Conservation (phyloP, 2,797 vertebrate species). For the Melanotaenia nigrans region DNA sequence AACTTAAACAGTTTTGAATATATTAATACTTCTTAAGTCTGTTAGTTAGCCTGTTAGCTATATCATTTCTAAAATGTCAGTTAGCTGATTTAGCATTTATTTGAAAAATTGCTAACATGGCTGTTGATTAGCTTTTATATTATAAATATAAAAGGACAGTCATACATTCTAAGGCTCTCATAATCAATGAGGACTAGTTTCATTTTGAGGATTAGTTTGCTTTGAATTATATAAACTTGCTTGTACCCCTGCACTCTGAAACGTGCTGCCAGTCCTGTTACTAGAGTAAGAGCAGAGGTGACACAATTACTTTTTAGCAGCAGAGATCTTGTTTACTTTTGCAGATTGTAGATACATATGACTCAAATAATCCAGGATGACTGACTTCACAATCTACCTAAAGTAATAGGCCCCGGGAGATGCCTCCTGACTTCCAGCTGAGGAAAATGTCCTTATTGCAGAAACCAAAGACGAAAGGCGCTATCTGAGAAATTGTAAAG, state of each 20-base stretch:
- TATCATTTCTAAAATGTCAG: not conserved
- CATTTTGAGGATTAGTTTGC: not conserved
- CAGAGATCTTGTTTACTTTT: constrained; percentile 49
- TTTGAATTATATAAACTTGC: not conserved
- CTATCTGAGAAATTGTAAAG: constrained; percentile 36
- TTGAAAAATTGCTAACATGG: not conserved
- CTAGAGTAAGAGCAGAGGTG: constrained; percentile 28
- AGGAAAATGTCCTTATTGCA: constrained; percentile 47
- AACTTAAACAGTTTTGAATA: not conserved
- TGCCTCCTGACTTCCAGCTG: constrained; percentile 42
- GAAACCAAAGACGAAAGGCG: constrained; percentile 29
- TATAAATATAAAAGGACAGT: not conserved
- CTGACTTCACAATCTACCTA: constrained; percentile 50
- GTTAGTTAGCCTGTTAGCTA: not conserved
- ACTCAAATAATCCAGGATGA: constrained; percentile 45
- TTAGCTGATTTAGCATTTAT: not conserved
- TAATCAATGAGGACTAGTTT: not conserved
- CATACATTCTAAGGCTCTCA: not conserved
- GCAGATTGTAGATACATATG: constrained; percentile 25
- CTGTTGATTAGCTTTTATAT: not conserved
- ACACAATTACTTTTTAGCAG: constrained; percentile 42
- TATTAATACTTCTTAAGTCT: not conserved
- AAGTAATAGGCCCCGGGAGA: constrained; percentile 44
- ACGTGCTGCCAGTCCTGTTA: constrained; percentile 9
- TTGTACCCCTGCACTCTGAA: not conserved